A percentile compares a stretch with the other conserved stretches of the same genome.
These are phyloP conservation scores for Meta bourneti DNA, from an alignment of 2,888 invertebrate genomes.

Conservation along the genomic window DNA sequence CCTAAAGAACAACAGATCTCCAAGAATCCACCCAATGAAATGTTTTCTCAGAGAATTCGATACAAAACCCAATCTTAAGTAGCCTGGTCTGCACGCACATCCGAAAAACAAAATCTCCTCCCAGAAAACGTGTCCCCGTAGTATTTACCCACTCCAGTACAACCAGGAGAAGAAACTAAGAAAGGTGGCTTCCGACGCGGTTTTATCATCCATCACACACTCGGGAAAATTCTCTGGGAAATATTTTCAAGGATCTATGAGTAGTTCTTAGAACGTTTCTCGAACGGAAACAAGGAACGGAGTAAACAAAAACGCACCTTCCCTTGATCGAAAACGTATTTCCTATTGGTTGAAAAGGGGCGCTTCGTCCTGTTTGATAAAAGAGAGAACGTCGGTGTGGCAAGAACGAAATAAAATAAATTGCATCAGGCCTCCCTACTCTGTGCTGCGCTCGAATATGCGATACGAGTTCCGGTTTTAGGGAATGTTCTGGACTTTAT, in stretches of 20 bases:
- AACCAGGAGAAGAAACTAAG: background rate
- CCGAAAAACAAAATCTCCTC: too few relatives aligned
- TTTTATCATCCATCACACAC: background rate
- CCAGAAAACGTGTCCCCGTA: too few relatives aligned
- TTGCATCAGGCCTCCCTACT: background rate
- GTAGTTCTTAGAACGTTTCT: background rate
- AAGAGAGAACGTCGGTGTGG: background rate
- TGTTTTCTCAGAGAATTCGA: too few relatives aligned
- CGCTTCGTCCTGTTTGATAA: background rate
- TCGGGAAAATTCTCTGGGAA: background rate
- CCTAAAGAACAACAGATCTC: too few relatives aligned
- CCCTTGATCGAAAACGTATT: background rate
- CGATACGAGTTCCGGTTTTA: constrained; percentile 8
- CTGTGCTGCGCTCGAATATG: background rate
- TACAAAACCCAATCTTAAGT: too few relatives aligned
- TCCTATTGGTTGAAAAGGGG: background rate
- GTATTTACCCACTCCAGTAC: too few relatives aligned
- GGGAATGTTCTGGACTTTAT: too few relatives aligned
- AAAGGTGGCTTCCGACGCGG: background rate
- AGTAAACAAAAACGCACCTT: background rate
- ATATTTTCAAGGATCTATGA: background rate
- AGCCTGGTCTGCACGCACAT: too few relatives aligned
- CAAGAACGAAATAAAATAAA: background rate
- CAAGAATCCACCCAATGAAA: too few relatives aligned
- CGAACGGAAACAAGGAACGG: background rate